A percentile compares a stretch with the other conserved stretches of the same genome.
Evolutionary conservation across 1,140 invertebrate species (phyloP).

Genomic region (Monochamus saltuarius): DNA sequence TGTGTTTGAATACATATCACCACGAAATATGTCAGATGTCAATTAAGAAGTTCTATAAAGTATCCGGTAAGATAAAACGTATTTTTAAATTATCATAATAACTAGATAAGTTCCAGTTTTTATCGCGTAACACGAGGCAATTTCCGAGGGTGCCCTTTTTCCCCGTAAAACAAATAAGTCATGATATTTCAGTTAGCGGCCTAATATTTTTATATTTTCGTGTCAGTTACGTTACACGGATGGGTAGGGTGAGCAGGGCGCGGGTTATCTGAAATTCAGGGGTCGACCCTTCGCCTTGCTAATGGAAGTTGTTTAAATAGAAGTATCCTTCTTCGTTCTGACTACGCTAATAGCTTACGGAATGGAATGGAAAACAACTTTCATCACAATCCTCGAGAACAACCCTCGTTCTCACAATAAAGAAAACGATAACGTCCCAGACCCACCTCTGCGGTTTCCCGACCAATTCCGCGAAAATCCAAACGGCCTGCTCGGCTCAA

Average conservation of each 20-base stretch:
- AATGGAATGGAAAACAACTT: constrained; percentile 49
- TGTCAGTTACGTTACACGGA: constrained; percentile 20
- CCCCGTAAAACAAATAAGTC: no score
- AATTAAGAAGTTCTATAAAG: no score
- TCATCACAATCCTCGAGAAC: constrained; percentile 34
- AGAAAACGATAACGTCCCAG: constrained; percentile 30
- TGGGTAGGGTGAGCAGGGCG: constrained; percentile 19
- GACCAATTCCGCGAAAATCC: constrained; percentile 1
- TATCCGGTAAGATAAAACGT: no score
- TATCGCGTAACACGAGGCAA: no score
- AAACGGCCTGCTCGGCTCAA: constrained; percentile 10
- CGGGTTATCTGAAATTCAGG: constrained; percentile 29
- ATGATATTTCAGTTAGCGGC: not conserved
- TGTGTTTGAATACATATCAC: no score
- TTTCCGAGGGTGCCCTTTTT: no score
- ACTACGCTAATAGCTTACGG: constrained; percentile 47
- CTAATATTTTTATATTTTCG: constrained; percentile 25
- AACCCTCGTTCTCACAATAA: constrained; percentile 34
- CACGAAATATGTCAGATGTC: no score
- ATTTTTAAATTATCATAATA: no score
- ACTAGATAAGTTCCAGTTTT: no score
- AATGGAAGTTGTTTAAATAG: constrained; percentile 50
- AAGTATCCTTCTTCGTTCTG: constrained; percentile 46
- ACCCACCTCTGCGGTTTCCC: constrained; percentile 16
- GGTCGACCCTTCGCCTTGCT: constrained; percentile 32